Conservation (phyloP, 1,140 invertebrate genomes). For the Hestina assimilis region DNA sequence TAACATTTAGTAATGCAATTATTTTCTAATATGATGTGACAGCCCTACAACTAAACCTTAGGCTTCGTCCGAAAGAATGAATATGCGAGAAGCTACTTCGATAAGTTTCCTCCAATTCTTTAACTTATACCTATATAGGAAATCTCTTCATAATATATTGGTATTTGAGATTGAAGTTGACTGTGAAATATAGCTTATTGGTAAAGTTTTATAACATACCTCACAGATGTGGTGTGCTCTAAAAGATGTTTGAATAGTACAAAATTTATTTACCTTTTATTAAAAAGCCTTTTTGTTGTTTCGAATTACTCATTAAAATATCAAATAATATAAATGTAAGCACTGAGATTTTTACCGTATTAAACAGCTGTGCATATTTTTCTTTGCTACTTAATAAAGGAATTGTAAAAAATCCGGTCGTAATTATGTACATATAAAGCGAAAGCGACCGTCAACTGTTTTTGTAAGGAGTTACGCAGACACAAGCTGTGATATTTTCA, state of each 20-base stretch:
- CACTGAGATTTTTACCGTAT: too few species aligned
- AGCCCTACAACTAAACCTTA: slow-evolving; percentile 25
- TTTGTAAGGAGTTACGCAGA: slow-evolving; percentile 63
- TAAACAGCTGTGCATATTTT: too few species aligned
- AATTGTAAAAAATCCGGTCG: not conserved
- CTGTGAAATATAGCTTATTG: slow-evolving; percentile 74
- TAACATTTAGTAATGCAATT: not conserved
- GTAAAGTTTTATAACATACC: slow-evolving; percentile 74
- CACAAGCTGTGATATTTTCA: slow-evolving; percentile 73
- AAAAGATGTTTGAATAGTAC: slow-evolving; percentile 2
- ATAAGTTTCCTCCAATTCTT: slow-evolving; percentile 65
- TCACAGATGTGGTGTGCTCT: slow-evolving; percentile 54
- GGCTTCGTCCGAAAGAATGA: slow-evolving; percentile 49
- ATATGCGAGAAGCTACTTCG: slow-evolving; percentile 50
- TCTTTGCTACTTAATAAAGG: too few species aligned
- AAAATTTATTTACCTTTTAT: not conserved
- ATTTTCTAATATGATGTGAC: not conserved
- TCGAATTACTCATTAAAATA: too few species aligned
- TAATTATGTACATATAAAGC: not conserved
- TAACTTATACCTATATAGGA: slow-evolving; percentile 61
- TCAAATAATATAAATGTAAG: too few species aligned
- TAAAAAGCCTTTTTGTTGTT: too few species aligned
- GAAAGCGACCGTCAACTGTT: slow-evolving; percentile 28
- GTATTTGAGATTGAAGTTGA: slow-evolving; percentile 72
- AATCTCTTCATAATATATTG: slow-evolving; percentile 72